Evolutionary conservation across 2,797 vertebrate species (phyloP).

Genomic region (Dermochelys coriacea): DNA sequence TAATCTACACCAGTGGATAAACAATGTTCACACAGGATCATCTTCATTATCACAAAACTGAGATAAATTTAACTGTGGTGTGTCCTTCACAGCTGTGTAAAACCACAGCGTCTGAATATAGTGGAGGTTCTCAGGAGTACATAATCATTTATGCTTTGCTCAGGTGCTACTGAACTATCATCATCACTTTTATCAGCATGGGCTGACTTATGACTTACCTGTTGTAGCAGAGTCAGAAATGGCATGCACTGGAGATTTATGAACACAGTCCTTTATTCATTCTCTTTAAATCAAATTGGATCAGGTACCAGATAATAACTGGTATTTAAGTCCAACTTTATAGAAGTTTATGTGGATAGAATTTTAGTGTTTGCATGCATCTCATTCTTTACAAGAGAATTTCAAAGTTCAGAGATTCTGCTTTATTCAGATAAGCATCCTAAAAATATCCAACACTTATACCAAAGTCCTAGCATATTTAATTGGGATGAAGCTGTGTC

Average conservation of each 20-base stretch:
- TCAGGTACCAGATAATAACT: neutral
- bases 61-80: neutral
- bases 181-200: neutral
- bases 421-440: neutral
- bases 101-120: accelerated
- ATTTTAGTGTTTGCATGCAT: neutral
- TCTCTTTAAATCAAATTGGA: accelerated
- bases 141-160: neutral
- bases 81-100: neutral
- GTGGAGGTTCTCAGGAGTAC: neutral
- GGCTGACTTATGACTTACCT: accelerated
- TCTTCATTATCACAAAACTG: neutral
- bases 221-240: neutral
- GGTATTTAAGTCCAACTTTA: neutral
- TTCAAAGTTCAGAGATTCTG: neutral
- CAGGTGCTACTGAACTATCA: neutral
- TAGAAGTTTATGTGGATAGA: neutral
- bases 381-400: neutral
- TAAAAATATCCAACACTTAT: neutral
- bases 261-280: neutral
- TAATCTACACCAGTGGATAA: neutral
- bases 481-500: neutral
- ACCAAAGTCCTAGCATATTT: neutral
- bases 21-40: neutral
- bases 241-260: neutral